These are phyloP conservation scores for Hyposoter didymator DNA, from an alignment of 2,888 invertebrate species.

Conservation along the genomic window DNA sequence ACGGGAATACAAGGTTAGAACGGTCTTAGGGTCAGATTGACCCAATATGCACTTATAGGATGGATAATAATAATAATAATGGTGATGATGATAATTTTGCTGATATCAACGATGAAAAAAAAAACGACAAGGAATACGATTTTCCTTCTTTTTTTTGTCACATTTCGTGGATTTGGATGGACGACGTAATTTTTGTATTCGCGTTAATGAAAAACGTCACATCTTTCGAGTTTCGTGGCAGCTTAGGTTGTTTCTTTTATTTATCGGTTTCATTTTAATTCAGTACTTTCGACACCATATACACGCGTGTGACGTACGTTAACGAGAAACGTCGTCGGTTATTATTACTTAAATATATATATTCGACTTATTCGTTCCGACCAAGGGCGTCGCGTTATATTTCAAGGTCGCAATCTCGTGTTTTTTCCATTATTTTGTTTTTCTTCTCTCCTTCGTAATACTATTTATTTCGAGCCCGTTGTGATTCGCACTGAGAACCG, in stretches of 20 bases:
- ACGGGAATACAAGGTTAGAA: no score
- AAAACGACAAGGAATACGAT: background rate
- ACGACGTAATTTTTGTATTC: conserved; percentile 14
- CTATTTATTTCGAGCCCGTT: background rate
- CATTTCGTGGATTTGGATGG: conserved; percentile 9
- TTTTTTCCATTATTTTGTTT: background rate
- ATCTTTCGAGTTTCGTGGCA: conserved; percentile 47
- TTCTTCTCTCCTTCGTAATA: background rate
- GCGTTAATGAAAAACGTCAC: conserved; percentile 35
- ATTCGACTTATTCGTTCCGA: conserved; percentile 28
- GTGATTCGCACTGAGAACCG: background rate
- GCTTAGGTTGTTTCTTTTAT: conserved; percentile 42
- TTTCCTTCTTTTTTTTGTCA: background rate
- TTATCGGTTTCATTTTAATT: conserved; percentile 35
- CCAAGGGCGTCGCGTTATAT: conserved; percentile 18
- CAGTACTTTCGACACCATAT: conserved; percentile 58
- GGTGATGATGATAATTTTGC: conserved; percentile 16
- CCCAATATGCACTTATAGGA: no score
- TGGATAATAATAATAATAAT: background rate
- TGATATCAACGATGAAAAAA: conserved; percentile 18
- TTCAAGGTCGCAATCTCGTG: background rate
- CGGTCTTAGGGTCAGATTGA: no score
- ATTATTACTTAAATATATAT: conserved; percentile 1
- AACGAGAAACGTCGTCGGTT: conserved; percentile 26
- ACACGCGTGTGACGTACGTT: conserved; percentile 24